Conservation (phyloP, 2,797 vertebrate genomes). For the Tokudaia muenninki region DNA sequence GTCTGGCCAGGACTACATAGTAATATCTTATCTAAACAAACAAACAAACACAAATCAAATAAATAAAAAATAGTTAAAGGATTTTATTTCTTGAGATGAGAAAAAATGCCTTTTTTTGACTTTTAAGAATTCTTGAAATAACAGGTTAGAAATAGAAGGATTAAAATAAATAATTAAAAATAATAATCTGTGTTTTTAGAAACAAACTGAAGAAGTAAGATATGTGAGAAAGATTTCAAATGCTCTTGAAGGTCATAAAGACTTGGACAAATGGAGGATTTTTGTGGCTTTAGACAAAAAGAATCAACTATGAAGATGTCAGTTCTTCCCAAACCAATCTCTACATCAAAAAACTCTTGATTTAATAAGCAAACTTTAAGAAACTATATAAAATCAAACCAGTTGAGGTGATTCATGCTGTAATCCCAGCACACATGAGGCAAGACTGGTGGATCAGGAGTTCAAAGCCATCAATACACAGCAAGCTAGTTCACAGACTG, state of each 20-base stretch:
- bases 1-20: not conserved
- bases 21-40: not conserved
- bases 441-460: not conserved
- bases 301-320: not conserved
- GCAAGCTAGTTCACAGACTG: not conserved
- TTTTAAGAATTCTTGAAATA: conserved; percentile 45
- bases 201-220: not conserved
- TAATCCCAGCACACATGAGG: not conserved
- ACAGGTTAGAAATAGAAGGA: conserved; percentile 5
- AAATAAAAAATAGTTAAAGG: not conserved
- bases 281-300: not conserved
- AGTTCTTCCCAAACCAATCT: conserved; percentile 9
- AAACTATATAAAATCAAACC: not conserved
- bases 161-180: not conserved
- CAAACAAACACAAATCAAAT: not conserved
- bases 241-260: not conserved
- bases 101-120: not conserved
- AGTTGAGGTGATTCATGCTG: not conserved
- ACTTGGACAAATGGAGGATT: not conserved
- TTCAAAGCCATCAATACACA: not conserved
- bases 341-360: not conserved
- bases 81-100: not conserved
- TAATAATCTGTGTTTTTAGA: not conserved
- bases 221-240: not conserved
- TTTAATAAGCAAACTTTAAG: not conserved